These are phyloP conservation scores for Phyllostomus discolor DNA, from an alignment of 2,113 vertebrate species.

Conservation along the genomic window DNA sequence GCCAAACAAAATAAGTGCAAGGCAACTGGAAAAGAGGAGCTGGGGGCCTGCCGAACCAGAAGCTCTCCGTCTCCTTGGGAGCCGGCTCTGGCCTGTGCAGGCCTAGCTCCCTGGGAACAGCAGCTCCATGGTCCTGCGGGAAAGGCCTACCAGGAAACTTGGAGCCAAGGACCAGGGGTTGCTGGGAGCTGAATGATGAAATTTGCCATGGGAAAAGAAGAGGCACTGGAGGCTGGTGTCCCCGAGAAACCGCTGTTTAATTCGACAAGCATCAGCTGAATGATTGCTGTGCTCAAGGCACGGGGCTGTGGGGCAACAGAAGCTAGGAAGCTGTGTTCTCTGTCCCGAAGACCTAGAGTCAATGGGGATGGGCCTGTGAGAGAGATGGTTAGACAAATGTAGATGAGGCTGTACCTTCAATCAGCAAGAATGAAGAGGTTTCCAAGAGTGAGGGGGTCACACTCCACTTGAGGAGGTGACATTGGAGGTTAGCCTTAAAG, in stretches of 20 bases:
- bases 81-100: neutral
- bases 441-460: neutral
- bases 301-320: neutral
- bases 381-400: neutral
- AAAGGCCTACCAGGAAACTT: constrained; percentile 47
- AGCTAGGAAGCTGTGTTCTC: neutral
- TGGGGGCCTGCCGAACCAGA: constrained; percentile 74
- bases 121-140: neutral
- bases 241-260: constrained; percentile 45
- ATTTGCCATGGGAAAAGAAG: constrained; percentile 48
- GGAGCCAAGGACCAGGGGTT: constrained; percentile 25
- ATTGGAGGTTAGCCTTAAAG: neutral
- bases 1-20: constrained; percentile 82
- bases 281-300: neutral
- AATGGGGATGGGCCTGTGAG: neutral
- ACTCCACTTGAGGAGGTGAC: neutral
- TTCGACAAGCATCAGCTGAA: neutral
- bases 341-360: neutral
- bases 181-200: constrained; percentile 43
- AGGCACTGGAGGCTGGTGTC: constrained; percentile 22
- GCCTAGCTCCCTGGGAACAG: constrained; percentile 26
- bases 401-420: neutral
- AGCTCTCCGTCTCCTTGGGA: constrained; percentile 47
- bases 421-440: neutral
- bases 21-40: constrained; percentile 65